Percentiles rank a stretch among this genome's conserved stretches.
Conservation (phyloP, 2,113 vertebrate species). For the Heterocephalus glaber region DNA sequence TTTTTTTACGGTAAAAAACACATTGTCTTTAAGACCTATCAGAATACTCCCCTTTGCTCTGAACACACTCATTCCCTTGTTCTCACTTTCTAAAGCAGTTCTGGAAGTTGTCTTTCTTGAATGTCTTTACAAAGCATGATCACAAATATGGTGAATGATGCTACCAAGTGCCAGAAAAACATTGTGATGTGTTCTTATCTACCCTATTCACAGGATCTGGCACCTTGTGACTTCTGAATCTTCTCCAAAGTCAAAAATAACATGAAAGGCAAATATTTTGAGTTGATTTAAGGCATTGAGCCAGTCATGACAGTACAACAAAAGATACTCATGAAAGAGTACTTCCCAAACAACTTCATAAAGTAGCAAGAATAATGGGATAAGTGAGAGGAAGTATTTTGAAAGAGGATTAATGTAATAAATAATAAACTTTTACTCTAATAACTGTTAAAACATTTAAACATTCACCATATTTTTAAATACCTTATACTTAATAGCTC, state of each 20-base stretch:
- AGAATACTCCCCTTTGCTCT: background rate
- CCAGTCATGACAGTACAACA: background rate
- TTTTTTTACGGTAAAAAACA: background rate
- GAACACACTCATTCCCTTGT: background rate
- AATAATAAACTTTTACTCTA: background rate
- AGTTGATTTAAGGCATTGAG: background rate
- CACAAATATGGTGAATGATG: background rate
- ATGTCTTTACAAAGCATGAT: background rate
- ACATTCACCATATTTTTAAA: background rate
- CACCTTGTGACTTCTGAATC: background rate
- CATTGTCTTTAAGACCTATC: background rate
- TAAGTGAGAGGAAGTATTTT: background rate
- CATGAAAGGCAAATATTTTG: background rate
- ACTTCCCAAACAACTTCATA: background rate
- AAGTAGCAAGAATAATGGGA: background rate
- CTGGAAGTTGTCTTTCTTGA: background rate
- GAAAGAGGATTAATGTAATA: background rate
- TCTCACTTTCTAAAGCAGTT: background rate
- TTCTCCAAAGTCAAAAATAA: background rate
- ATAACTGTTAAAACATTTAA: background rate
- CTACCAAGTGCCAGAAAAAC: background rate
- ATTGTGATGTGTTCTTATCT: background rate
- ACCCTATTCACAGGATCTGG: background rate
- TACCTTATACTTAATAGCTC: background rate
- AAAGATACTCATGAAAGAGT: background rate